phyloP scores from a whole-genome alignment of 2,113 vertebrate species.

The Aix galericulata region DNA sequence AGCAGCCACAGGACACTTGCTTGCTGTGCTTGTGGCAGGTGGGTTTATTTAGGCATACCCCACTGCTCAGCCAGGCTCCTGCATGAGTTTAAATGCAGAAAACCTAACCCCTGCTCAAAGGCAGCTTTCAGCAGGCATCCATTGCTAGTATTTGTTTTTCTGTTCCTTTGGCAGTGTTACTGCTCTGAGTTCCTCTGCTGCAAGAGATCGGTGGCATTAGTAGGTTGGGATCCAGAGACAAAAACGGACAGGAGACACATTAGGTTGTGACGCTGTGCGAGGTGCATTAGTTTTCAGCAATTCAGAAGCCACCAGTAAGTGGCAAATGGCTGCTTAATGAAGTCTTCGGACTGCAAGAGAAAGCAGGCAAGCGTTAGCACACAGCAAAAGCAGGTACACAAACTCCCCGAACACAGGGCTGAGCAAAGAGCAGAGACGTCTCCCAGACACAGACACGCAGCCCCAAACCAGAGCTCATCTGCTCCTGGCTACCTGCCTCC shows the following conservation, averaged over 20 bases:
- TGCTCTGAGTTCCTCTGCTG: slow-evolving; percentile 11
- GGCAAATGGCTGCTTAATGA: not conserved
- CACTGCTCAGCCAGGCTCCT: not conserved
- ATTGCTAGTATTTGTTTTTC: not conserved
- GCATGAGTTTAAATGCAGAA: not conserved
- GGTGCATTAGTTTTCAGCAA: not conserved
- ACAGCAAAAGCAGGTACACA: not conserved
- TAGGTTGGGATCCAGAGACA: not conserved
- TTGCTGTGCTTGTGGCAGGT: not conserved
- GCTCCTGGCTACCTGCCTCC: not conserved
- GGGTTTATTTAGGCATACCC: not conserved
- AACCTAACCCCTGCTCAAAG: not conserved
- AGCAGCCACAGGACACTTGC: not conserved
- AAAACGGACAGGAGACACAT: not conserved
- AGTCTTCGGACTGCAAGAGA: slow-evolving; percentile 13
- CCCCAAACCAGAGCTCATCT: not conserved
- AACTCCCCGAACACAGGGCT: not conserved
- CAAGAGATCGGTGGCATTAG: not conserved
- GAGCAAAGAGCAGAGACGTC: accelerated
- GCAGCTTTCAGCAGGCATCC: not conserved
- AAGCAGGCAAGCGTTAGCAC: not conserved
- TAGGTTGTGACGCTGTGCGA: not conserved
- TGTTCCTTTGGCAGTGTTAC: not conserved
- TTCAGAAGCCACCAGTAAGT: not conserved
- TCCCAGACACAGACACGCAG: not conserved